Evolutionary conservation across 2,113 vertebrate genomes (phyloP).

Genomic region (Proterorhinus semilunaris): DNA sequence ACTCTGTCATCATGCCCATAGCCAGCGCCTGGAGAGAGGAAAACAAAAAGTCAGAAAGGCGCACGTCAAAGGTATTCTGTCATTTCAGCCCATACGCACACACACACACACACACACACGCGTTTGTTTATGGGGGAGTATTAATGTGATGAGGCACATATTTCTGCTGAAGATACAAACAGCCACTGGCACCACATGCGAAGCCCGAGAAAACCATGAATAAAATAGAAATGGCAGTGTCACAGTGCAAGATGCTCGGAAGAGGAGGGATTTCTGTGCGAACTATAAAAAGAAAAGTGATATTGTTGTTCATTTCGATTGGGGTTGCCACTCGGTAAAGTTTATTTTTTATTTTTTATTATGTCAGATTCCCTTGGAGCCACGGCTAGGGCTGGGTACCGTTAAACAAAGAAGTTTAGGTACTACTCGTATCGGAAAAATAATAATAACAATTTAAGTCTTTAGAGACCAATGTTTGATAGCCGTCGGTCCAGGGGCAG

Average conservation of each 20-base stretch:
- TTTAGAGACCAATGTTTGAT: no score
- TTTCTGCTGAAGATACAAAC: conserved; percentile 24
- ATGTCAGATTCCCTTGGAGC: no score
- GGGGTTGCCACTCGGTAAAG: no score
- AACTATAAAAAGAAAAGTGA: no score
- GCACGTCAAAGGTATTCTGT: conserved; percentile 27
- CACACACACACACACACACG: conserved; percentile 6
- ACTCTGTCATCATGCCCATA: conserved; percentile 99
- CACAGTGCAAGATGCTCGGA: neutral
- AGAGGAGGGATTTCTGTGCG: neutral
- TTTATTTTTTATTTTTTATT: no score
- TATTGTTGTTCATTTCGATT: no score
- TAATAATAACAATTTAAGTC: no score
- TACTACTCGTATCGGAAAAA: no score
- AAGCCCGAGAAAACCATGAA: conserved; percentile 17
- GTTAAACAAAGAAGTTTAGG: no score
- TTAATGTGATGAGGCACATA: conserved; percentile 41
- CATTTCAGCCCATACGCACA: conserved; percentile 21
- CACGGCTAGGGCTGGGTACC: no score
- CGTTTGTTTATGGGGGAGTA: conserved; percentile 8
- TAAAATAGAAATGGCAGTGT: conserved; percentile 3
- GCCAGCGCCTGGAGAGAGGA: conserved; percentile 85
- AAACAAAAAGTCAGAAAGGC: conserved; percentile 9
- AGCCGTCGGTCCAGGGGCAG: no score
- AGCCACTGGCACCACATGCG: conserved; percentile 31